These are phyloP conservation scores for Oceanites oceanicus DNA, from an alignment of 2,113 vertebrate genomes.

Conservation along the genomic window DNA sequence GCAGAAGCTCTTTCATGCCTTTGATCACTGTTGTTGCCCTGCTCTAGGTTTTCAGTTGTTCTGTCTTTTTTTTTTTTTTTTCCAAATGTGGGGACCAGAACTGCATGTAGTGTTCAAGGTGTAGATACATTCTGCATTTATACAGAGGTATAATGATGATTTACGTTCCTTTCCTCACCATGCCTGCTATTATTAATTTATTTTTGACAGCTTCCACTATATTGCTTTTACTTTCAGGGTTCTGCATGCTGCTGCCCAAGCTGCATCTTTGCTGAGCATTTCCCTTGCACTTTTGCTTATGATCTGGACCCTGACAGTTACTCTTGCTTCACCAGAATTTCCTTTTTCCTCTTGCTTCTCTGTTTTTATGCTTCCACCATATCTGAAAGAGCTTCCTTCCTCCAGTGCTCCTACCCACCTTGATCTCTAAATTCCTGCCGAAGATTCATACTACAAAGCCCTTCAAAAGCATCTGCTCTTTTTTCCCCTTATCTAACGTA, in stretches of 20 bases:
- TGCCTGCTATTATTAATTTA: neutral
- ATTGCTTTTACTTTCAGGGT: neutral
- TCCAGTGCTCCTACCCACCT: conserved; percentile 9
- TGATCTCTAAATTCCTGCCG: conserved; percentile 31
- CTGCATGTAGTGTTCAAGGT: neutral
- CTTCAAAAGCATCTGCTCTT: conserved; percentile 45
- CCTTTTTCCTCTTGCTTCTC: conserved; percentile 6
- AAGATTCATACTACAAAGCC: conserved; percentile 31
- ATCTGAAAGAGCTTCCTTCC: conserved; percentile 29
- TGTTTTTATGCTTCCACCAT: neutral
- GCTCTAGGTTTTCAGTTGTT: neutral
- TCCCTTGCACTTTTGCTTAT: neutral
- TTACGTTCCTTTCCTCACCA: neutral
- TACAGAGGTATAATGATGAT: neutral
- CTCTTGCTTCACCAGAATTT: conserved; percentile 12
- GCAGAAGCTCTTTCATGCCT: neutral
- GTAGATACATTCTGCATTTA: neutral
- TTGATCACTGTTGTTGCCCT: neutral
- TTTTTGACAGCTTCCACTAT: conserved; percentile 1
- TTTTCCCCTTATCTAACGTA: conserved; percentile 5
- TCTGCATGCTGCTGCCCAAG: neutral
- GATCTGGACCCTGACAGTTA: neutral
- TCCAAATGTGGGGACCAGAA: neutral
- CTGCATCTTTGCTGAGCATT: neutral
- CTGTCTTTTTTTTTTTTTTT: neutral